Evolutionary conservation across 2,113 vertebrate species (phyloP), one percentile per base, ranked within the genome.

Genomic region (Varanus komodoensis): DNA sequence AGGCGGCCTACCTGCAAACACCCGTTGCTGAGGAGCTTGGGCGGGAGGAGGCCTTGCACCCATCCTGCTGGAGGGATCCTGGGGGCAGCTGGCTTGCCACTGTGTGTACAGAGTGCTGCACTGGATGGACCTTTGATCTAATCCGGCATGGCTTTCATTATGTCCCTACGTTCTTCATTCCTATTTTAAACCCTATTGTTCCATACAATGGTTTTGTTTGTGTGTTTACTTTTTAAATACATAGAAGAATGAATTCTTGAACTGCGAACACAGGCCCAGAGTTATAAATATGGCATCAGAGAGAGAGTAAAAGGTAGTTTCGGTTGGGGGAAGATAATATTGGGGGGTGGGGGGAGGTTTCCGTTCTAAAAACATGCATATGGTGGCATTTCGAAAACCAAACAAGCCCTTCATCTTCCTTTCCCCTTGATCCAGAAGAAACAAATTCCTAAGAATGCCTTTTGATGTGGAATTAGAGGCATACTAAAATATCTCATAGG

Each of bases 181-280:
- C 91, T 94, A 93, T 93, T 94, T 93, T 85, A 69, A 89, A 82
- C 91, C 92, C 92, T 44, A 92, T 69, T 57, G 89, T 80, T 94
- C 93, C 91, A 92, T 48, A 86, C 83, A 94, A 94, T 87, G 78
- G 83, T 32, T 71, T 90, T 84, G 82, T 15, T 77, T 84, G 92
- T 48, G 94, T 50, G 89, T 38, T 52, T 27, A 89, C 23, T 50
- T 80, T 48, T 54, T 14, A 29, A 29, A 64, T 1, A 64, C 4
- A 64, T 14, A 19, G 21, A 3, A 19, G 21, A 64, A 52, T 34
- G 68, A 69, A 84, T 87, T 84, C 73, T 84, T 86, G 80, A 83
- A 50, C 44, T 44, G n/a, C 6, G 74, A 61, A 44, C 61, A 71
- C 32, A 84, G 71, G 32, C 48, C 48, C 91, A 87, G 89, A 92